Evolutionary conservation across 2,797 vertebrate genomes (phyloP).

Genomic region (Pyrocephalus nanus): DNA sequence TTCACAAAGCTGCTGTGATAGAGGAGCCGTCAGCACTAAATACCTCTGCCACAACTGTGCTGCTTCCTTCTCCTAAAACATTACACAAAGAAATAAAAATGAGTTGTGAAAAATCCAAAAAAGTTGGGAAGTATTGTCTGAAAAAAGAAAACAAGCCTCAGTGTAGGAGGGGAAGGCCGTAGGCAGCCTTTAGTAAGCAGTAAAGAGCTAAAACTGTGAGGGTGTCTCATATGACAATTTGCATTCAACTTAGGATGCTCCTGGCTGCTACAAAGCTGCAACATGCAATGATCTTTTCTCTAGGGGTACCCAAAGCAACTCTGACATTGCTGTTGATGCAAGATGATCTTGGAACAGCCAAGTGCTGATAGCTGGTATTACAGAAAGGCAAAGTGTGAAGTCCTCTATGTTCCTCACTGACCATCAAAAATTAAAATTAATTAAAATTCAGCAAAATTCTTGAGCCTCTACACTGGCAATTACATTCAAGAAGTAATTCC

Average conservation of each 20-base stretch:
- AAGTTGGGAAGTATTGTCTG: neutral
- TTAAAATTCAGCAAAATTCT: neutral
- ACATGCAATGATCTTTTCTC: neutral
- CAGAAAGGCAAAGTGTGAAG: neutral
- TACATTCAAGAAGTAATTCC: neutral
- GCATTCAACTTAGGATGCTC: neutral
- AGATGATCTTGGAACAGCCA: neutral
- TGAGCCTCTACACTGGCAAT: neutral
- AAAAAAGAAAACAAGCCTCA: neutral
- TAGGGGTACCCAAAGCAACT: neutral
- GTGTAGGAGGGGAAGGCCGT: neutral
- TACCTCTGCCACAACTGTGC: conserved; percentile 94
- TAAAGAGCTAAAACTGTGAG: neutral
- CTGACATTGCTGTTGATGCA: neutral
- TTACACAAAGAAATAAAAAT: neutral
- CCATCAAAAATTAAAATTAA: neutral
- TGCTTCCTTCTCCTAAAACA: conserved; percentile 85
- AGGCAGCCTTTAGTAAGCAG: neutral
- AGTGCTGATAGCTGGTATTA: neutral
- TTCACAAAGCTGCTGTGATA: conserved; percentile 95
- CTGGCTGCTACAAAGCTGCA: neutral
- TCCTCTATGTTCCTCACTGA: neutral
- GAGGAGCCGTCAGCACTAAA: conserved; percentile 86
- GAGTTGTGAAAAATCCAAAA: neutral
- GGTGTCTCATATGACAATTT: neutral